Base-by-base conservation (phyloP, 2,113 vertebrate species). In the Saccopteryx bilineata region DNA sequence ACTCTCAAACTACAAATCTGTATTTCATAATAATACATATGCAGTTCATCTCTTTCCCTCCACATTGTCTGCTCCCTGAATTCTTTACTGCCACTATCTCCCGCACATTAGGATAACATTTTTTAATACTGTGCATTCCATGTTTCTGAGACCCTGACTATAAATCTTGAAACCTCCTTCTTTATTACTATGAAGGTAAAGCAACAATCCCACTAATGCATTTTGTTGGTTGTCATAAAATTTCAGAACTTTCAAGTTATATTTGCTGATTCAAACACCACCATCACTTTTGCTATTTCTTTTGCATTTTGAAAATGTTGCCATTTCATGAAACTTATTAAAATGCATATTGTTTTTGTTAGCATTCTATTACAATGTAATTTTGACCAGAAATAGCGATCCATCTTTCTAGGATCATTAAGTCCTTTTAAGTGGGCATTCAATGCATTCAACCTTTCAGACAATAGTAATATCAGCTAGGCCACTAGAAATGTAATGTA, bases 331-430 rank as follows among this genome's bases (percentile, higher is more conserved):
- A 91, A 93, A 85, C 5, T 72, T 95, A 86, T 89, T 88, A 88
- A 82, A 86, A 89, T 94, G 19, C 31, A 71, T 82, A 74, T 71
- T 63, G 7, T 80, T 96, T 94, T 86, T 93, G 21, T 66, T 94
- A 18, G 83, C 58, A 91, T 94, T 89, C 60, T 82, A 91, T 89
- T 95, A 93, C 88, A 96, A 89, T 93, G 33, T 58, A 78, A 88
- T 88, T 72, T 85, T 58, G n/a, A 76, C 79, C 50, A 93, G 71
- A 96, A 95, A 81, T 5, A 61, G 39, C 23, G 3, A 95, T 93
- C 31, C 18, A 75, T 94, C 78, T 96, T 87, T 88, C 72, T 81
- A 85, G 87, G 68, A 78, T 76, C 83, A 91, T 81, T 94, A 76
- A 61, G 48, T 78, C 39, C 74, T 95, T 96, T 94, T 48, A 85